Evolutionary conservation across 1,140 invertebrate species (phyloP).

Genomic region (Elymnias hypermnestra): DNA sequence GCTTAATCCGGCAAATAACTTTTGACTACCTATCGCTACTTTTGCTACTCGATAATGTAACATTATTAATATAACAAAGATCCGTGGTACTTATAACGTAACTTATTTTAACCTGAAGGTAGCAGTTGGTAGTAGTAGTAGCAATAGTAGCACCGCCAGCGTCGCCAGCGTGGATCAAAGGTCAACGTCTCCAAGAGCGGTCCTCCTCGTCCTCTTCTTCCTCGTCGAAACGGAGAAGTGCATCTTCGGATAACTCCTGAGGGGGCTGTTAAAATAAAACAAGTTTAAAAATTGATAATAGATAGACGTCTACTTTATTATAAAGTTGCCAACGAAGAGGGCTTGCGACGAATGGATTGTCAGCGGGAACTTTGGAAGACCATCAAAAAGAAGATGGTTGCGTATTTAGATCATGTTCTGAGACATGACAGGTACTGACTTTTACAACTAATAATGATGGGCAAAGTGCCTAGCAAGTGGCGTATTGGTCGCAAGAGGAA

Average conservation of each 20-base stretch:
- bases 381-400: no score
- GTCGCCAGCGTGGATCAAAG: conserved; percentile 1
- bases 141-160: conserved; percentile 3
- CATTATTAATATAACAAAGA: conserved; percentile 7
- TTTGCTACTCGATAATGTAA: background rate
- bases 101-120: background rate
- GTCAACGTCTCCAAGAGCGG: conserved; percentile 66
- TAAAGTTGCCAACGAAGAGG: no score
- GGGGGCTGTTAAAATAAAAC: no score
- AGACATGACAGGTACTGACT: no score
- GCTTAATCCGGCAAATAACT: background rate
- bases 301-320: no score
- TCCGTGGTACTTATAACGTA: background rate
- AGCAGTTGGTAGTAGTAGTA: background rate
- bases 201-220: conserved; percentile 61
- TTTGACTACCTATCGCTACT: conserved; percentile 1
- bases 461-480: no score
- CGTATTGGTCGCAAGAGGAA: no score
- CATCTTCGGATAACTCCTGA: conserved; percentile 27
- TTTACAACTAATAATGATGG: no score
- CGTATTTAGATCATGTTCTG: no score
- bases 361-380: no score
- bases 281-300: no score
- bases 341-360: no score
- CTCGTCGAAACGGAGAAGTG: conserved; percentile 58